These are phyloP conservation scores for Mormyrus proboscirostris DNA, from an alignment of 2,797 vertebrate species.

Conservation along the genomic window DNA sequence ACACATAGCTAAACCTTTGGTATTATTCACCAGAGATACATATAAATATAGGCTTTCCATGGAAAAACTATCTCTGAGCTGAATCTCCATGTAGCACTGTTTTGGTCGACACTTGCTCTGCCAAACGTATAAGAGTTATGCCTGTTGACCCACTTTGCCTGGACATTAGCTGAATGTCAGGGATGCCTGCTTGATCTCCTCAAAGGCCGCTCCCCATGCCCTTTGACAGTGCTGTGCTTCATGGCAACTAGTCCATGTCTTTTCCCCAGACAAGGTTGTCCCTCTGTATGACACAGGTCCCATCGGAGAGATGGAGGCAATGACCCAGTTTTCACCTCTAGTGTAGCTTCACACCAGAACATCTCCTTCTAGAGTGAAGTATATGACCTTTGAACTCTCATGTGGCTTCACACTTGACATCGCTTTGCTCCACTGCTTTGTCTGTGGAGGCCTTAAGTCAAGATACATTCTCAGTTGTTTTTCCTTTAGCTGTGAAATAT, in stretches of 20 bases:
- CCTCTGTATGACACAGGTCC: not conserved
- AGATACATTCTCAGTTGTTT: not conserved
- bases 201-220: not conserved
- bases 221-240: not conserved
- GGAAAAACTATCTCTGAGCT: not conserved
- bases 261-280: not conserved
- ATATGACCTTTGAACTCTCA: not conserved
- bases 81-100: not conserved
- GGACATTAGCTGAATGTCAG: not conserved
- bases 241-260: not conserved
- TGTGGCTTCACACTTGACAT: not conserved
- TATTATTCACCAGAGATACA: not conserved
- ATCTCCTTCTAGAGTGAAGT: not conserved
- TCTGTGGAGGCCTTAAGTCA: not conserved
- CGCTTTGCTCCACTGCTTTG: not conserved
- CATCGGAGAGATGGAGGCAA: not conserved
- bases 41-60: not conserved
- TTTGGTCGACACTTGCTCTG: not conserved
- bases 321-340: not conserved
- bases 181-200: not conserved
- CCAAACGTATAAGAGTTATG: not conserved
- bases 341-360: not conserved
- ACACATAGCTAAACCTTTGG: not conserved
- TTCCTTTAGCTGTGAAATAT: not conserved
- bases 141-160: not conserved